Percentiles rank a stretch among this genome's conserved stretches.
phyloP scores from a whole-genome alignment of 2,797 vertebrate genomes.

The Petrocephalus schoutedeni region DNA sequence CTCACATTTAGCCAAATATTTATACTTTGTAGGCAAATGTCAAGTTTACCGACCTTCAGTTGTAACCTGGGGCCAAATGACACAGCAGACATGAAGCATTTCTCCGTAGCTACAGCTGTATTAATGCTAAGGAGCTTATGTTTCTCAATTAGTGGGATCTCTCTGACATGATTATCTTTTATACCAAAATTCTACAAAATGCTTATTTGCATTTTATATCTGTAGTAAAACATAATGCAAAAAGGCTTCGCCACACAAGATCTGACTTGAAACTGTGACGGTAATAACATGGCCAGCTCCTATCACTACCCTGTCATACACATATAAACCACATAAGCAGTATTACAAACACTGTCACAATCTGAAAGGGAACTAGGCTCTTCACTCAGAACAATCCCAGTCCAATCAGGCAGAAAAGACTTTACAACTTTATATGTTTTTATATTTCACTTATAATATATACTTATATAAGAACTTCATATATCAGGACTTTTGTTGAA shows the following conservation, averaged over 20 bases:
- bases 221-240: background rate
- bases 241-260: background rate
- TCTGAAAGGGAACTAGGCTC: background rate
- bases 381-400: background rate
- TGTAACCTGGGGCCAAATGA: conserved; percentile 1
- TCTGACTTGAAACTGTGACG: background rate
- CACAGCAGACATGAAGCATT: background rate
- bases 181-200: background rate
- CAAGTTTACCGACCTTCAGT: background rate
- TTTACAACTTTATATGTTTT: background rate
- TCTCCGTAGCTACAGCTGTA: background rate
- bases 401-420: background rate
- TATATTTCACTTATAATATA: background rate
- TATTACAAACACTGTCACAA: background rate
- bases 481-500: background rate
- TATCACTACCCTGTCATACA: background rate
- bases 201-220: background rate
- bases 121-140: background rate
- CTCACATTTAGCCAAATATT: conserved; percentile 1
- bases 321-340: background rate
- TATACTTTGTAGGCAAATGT: conserved; percentile 8
- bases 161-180: background rate
- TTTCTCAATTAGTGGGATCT: background rate
- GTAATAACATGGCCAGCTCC: background rate
- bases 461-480: background rate